Base-by-base conservation (phyloP, 2,113 vertebrate genomes). In the Pleuronectes platessa region DNA sequence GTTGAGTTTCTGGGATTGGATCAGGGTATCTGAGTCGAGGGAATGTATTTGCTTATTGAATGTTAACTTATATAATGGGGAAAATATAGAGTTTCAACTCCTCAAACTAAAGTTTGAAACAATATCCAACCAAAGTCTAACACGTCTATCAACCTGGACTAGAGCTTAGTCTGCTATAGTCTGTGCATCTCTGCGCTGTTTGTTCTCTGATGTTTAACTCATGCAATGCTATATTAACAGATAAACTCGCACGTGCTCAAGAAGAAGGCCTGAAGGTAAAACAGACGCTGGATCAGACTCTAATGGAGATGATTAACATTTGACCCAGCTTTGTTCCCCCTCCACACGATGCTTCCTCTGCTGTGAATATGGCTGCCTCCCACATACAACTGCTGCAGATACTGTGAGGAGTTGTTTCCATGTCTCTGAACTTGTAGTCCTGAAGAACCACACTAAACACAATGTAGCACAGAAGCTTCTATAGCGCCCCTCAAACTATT, bases 161-260 rank as follows among this genome's bases (percentile, higher is more conserved):
- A 23, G 15, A 75, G 56, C 61, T 68, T 74, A 84, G 69, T 82
- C 56, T 82, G 21, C 68, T 74, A 40, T 62, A 47, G 61, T 58
- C 35, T 87, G 64, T 83, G 27, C 15, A 18, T 75, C 10, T 72
- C 35, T n/a, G 2, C 3, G 31, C 49, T 81, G 59, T 80, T 58
- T 65, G 31, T 47, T 20, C 14, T 40, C 17, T 42, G 14, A 40
- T 51, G 66, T 69, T 73, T 79, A 84, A 90, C 84, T 61, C 17
- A 51, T 88, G 73, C 71, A 71, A 77, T 92, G 88, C 86, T 91
- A 60, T 90, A 86, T 92, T 90, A 86, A 94, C 91, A 93, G 93
- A 92, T 87, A 89, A 93, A 92, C 83, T 92, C 26, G 68, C 70
- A 60, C 61, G 47, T 37, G 68, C 87, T 85, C 87, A 91, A 88